Evolutionary conservation across 2,888 invertebrate species (phyloP), one percentile per base, ranked within the genome.

Genomic region (Arenicola marina): DNA sequence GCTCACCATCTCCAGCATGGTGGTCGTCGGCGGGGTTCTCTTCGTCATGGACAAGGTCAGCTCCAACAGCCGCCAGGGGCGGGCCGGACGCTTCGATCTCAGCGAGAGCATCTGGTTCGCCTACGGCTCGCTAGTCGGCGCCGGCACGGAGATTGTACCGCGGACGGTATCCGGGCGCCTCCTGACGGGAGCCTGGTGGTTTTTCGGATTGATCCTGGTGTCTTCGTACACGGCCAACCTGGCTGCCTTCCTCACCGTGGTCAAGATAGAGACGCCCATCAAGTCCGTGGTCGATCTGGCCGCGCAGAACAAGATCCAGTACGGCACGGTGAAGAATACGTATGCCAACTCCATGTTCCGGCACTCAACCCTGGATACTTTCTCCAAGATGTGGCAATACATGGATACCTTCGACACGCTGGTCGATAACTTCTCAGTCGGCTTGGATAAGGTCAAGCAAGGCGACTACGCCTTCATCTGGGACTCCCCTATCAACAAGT

Each of bases 191-290:
- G 75, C 80, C 24, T 79, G 81, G 78, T 81, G 81, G 79, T 81
- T 81, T 65, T 80, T 81, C 66, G 78, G 79, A 0, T 74, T 81
- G 29, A 81, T 81, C 62, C 69, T 81, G 15, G 77, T 81, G 60
- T 81, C 81, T 4, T 81, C 81, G 3, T 81, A 81, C 64, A 81
- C 81, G 24, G 81, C 80, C 32, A 81, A 81, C 63, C 68, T 81
- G 48, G 80, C 81, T 21, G 81, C 81, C 24, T 81, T 81, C 67
- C 72, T 81, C 26, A 80, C 81, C 18, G 79, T 81, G n/a, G 79
- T 78, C 67, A 78, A 79, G 66, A 81, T 81, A 33, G 78, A 80
- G 68, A 78, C 79, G 0, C 81, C 81, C 2, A 80, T 81, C 38
- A 78, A 79, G 62, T 75, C 80, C 2, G 75, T 80, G 24, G 75